Conservation (phyloP, 2,888 invertebrate genomes). For the Trissolcus japonicus region DNA sequence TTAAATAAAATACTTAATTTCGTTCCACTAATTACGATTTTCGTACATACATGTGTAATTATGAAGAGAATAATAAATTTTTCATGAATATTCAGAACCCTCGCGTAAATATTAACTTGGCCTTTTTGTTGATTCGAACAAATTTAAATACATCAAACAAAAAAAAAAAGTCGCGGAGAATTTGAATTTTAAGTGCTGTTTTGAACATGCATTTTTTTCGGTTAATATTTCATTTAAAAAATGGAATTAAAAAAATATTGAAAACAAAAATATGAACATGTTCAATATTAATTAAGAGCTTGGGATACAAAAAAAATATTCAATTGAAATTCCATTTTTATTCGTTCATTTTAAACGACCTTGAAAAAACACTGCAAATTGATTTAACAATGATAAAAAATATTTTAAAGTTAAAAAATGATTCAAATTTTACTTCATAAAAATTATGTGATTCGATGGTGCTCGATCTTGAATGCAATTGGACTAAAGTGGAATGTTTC, state of each 20-base stretch:
- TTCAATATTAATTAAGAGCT: too few species aligned
- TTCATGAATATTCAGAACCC: slow-evolving; percentile 15
- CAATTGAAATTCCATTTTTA: too few species aligned
- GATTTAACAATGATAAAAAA: neutral
- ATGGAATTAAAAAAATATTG: too few species aligned
- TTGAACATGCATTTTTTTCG: too few species aligned
- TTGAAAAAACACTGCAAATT: neutral
- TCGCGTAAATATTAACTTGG: slow-evolving; percentile 7
- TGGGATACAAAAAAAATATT: too few species aligned
- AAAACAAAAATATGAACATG: too few species aligned
- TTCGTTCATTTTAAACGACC: too few species aligned
- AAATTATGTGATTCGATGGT: slow-evolving; percentile 21
- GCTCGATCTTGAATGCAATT: slow-evolving; percentile 30
- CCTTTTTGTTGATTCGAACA: slow-evolving; percentile 1
- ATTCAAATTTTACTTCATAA: slow-evolving; percentile 10
- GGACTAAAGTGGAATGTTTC: slow-evolving; percentile 52
- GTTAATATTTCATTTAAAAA: too few species aligned
- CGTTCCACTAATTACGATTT: slow-evolving; percentile 36
- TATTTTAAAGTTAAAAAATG: neutral
- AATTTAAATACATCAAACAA: slow-evolving; percentile 4
- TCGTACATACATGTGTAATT: slow-evolving; percentile 21
- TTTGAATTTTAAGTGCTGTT: too few species aligned
- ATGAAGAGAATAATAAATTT: slow-evolving; percentile 22
- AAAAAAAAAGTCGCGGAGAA: neutral
- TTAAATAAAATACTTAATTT: slow-evolving; percentile 46